These are phyloP conservation scores for Battus philenor DNA, from an alignment of 1,140 invertebrate genomes.

Conservation along the genomic window DNA sequence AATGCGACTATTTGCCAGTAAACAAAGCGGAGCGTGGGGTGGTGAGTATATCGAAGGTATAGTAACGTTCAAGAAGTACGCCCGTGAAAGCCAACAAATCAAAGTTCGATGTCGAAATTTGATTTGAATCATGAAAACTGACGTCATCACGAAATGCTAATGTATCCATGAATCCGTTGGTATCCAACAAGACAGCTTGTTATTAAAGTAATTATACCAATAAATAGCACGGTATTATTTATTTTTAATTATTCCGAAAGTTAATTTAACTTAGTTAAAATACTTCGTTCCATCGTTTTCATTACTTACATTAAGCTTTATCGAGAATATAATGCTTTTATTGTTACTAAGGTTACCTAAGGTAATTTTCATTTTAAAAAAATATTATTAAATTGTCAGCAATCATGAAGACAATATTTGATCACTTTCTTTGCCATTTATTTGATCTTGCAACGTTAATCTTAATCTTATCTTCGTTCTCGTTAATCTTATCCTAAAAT, in stretches of 20 bases:
- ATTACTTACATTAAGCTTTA: too few relatives aligned
- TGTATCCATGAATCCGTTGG: too few relatives aligned
- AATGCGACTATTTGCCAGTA: conserved; percentile 89
- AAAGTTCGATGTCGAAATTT: conserved; percentile 91
- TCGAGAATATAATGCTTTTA: too few relatives aligned
- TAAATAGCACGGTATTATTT: too few relatives aligned
- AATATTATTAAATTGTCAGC: conserved; percentile 82
- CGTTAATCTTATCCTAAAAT: too few relatives aligned
- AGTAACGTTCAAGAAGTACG: conserved; percentile 79
- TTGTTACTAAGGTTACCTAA: too few relatives aligned
- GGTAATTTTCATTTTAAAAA: too few relatives aligned
- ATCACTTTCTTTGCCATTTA: conserved; percentile 31
- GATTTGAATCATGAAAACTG: conserved; percentile 89
- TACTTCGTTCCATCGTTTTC: too few relatives aligned
- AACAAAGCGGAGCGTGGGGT: conserved; percentile 86
- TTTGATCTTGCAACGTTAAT: conserved; percentile 9
- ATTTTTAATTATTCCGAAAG: too few relatives aligned
- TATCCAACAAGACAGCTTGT: too few relatives aligned
- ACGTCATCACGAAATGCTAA: conserved; percentile 94
- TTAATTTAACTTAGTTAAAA: too few relatives aligned
- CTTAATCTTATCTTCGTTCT: background rate
- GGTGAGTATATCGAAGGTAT: conserved; percentile 85
- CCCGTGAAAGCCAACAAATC: conserved; percentile 88
- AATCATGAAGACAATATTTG: conserved; percentile 81
- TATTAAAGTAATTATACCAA: too few relatives aligned